phyloP scores from a whole-genome alignment of 2,113 vertebrate species.

The Neolamprologus modestus region DNA sequence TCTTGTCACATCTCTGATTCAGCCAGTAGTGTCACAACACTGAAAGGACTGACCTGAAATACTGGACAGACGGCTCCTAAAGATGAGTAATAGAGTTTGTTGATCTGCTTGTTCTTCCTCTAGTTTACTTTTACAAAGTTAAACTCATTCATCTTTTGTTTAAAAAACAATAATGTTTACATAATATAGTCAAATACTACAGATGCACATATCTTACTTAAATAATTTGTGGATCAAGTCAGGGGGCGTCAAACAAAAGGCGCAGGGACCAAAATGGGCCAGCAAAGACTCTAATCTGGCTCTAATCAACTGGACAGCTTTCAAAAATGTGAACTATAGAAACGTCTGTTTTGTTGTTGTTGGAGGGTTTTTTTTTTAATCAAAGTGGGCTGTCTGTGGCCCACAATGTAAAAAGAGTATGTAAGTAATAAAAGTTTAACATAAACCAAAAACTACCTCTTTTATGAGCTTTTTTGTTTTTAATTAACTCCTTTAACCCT shows the following conservation, averaged over 20 bases:
- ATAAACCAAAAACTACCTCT: background rate
- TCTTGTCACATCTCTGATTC: background rate
- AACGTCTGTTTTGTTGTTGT: background rate
- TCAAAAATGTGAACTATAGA: background rate
- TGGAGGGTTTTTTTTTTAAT: accelerated
- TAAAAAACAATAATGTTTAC: background rate
- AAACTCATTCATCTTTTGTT: background rate
- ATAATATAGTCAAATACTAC: background rate
- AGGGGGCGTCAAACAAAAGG: background rate
- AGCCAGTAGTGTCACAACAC: background rate
- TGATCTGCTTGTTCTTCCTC: background rate
- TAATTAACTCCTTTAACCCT: background rate
- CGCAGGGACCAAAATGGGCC: accelerated
- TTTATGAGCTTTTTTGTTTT: background rate
- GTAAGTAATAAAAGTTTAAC: background rate
- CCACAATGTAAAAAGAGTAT: background rate
- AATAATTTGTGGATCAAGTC: background rate
- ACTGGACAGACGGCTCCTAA: background rate
- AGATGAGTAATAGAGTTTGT: background rate
- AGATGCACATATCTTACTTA: background rate
- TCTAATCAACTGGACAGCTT: background rate
- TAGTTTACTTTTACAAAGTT: background rate
- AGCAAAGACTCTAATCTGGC: background rate
- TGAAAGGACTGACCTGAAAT: background rate
- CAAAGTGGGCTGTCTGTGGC: background rate